Percentiles rank a stretch among this genome's conserved stretches.
Conservation (phyloP, 1,140 invertebrate species). For the Lysiphlebus fabarum region DNA sequence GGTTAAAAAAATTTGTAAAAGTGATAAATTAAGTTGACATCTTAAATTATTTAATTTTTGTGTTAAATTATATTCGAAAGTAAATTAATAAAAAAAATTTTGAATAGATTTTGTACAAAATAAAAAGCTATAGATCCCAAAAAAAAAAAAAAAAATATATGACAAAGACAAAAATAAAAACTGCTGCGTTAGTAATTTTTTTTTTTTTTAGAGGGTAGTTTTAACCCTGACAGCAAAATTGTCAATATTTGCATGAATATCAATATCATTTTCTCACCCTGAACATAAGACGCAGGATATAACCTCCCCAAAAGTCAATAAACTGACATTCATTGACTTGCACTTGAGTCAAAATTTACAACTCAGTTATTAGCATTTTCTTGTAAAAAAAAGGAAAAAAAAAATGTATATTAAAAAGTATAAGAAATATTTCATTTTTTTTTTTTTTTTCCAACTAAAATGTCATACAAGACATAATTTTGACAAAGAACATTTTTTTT, state of each 20-base stretch:
- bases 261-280: conserved; percentile 6
- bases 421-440: neutral
- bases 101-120: no score
- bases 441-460: neutral
- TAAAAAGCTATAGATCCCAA: neutral
- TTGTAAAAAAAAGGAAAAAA: neutral
- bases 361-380: no score
- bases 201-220: neutral
- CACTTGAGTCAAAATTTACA: no score
- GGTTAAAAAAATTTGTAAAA: no score
- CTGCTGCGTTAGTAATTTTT: neutral
- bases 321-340: no score
- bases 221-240: neutral
- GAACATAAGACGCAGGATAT: conserved; percentile 13
- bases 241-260: conserved; percentile 11
- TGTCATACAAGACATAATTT: neutral
- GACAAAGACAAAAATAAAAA: neutral
- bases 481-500: neutral
- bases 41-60: no score
- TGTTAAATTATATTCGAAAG: no score
- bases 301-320: neutral
- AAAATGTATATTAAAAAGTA: conserved; percentile 9
- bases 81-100: no score
- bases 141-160: neutral
- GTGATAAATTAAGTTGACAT: no score